phyloP scores from a whole-genome alignment of 2,797 vertebrate species.

The Paramormyrops hopkinsi region DNA sequence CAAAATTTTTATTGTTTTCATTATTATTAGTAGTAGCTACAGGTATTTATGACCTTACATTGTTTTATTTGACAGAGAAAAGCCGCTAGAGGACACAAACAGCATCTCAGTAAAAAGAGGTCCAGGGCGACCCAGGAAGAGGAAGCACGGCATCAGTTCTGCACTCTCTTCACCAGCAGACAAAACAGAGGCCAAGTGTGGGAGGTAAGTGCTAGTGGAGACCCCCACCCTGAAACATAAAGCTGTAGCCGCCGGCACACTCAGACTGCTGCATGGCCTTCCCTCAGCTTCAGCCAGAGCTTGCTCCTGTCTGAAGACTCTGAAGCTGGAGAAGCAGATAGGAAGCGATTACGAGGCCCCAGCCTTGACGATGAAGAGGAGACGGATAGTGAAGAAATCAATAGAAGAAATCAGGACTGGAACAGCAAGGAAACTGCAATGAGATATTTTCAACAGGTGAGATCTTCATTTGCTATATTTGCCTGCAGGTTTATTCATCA shows the following conservation, averaged over 20 bases:
- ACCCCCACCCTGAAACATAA: not conserved
- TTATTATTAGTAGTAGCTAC: not conserved
- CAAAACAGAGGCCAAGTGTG: slow-evolving; percentile 80
- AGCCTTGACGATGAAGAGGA: slow-evolving; percentile 69
- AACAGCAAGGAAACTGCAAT: slow-evolving; percentile 69
- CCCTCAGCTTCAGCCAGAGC: slow-evolving; percentile 66
- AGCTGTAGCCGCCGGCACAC: not conserved
- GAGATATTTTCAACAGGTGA: slow-evolving; percentile 77
- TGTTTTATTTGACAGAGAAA: slow-evolving; percentile 61
- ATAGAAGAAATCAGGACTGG: slow-evolving; percentile 75
- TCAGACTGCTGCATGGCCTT: not conserved
- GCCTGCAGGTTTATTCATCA: not conserved
- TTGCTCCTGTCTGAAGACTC: slow-evolving; percentile 82
- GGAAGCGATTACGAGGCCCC: slow-evolving; percentile 72
- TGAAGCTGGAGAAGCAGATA: slow-evolving; percentile 75
- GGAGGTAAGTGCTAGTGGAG: slow-evolving; percentile 75
- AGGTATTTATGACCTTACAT: not conserved
- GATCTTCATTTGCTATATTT: slow-evolving; percentile 27
- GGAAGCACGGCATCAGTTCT: slow-evolving; percentile 72
- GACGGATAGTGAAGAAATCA: slow-evolving; percentile 53
- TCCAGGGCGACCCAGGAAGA: slow-evolving; percentile 91
- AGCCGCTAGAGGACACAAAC: slow-evolving; percentile 80
- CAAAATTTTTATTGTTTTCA: not conserved
- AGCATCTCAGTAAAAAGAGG: slow-evolving; percentile 81
- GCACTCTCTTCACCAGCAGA: slow-evolving; percentile 68